Evolutionary conservation across 2,888 invertebrate species (phyloP).

Genomic region (Scaeva pyrastri): DNA sequence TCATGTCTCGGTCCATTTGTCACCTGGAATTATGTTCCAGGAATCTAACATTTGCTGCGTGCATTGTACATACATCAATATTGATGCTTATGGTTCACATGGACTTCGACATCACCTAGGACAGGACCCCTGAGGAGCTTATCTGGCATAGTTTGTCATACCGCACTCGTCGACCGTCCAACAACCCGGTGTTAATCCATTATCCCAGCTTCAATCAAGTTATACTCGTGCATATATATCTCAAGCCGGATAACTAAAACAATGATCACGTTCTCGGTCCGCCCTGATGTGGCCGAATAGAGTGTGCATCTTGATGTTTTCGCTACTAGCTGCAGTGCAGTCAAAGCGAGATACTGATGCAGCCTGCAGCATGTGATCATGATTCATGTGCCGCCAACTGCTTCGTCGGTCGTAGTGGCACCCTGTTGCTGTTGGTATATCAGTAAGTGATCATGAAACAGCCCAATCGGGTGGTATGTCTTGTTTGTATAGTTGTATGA

Average conservation of each 20-base stretch:
- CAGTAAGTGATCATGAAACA: conserved; percentile 20
- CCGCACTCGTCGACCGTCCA: background rate
- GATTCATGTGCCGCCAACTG: background rate
- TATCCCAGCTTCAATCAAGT: conserved; percentile 1
- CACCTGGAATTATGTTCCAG: conserved; percentile 37
- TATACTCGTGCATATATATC: too few species aligned
- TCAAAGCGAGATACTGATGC: background rate
- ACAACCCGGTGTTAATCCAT: background rate
- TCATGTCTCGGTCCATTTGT: conserved; percentile 57
- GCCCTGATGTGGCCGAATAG: too few species aligned
- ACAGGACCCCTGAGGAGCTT: conserved; percentile 22
- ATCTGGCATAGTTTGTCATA: too few species aligned
- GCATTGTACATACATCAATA: conserved; percentile 14
- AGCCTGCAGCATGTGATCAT: background rate
- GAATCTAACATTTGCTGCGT: conserved; percentile 33
- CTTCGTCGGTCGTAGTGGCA: too few species aligned
- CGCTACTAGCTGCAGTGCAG: background rate
- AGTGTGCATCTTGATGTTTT: background rate
- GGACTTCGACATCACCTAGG: conserved; percentile 1
- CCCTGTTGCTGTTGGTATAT: background rate
- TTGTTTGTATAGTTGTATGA: background rate
- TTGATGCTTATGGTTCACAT: conserved; percentile 18
- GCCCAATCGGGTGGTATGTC: conserved; percentile 35
- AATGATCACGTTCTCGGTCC: conserved; percentile 7
- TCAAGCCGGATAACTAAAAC: background rate